A percentile compares a stretch with the other conserved stretches of the same genome.
These are phyloP conservation scores for Heliconius erato DNA, from an alignment of 2,888 invertebrate genomes.

Conservation along the genomic window DNA sequence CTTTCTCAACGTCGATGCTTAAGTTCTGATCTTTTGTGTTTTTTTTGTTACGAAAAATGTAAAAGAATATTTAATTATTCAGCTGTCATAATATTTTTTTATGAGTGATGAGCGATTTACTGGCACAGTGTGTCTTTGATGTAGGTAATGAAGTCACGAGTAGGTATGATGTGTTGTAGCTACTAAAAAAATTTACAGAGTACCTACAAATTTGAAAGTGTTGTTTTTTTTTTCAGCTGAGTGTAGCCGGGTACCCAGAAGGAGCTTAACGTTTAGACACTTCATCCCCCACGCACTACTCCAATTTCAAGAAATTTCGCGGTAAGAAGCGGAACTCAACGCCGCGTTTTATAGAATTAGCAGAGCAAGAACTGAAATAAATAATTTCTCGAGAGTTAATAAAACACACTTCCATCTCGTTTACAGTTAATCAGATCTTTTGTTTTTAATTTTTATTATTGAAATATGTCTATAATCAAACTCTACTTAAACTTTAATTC, in stretches of 20 bases:
- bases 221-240: too few relatives aligned
- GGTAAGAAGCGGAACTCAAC: background rate
- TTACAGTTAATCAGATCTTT: background rate
- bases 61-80: background rate
- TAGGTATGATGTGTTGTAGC: background rate
- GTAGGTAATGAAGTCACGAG: background rate
- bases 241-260: too few relatives aligned
- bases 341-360: background rate
- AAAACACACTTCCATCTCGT: too few relatives aligned
- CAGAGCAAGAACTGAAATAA: too few relatives aligned
- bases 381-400: too few relatives aligned
- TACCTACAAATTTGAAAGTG: background rate
- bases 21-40: background rate
- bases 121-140: slow-evolving; percentile 12
- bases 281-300: too few relatives aligned
- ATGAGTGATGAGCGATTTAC: slow-evolving; percentile 1
- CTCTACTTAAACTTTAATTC: too few relatives aligned
- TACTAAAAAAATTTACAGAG: background rate
- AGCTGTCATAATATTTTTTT: slow-evolving; percentile 20
- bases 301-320: background rate
- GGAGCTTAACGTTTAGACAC: too few relatives aligned
- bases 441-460: background rate
- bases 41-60: slow-evolving; percentile 9
- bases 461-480: background rate
- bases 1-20: slow-evolving; percentile 6